Evolutionary conservation across 2,888 invertebrate genomes (phyloP), one percentile per base, ranked within the genome.

Genomic region (Drosophila paramelanica): DNA sequence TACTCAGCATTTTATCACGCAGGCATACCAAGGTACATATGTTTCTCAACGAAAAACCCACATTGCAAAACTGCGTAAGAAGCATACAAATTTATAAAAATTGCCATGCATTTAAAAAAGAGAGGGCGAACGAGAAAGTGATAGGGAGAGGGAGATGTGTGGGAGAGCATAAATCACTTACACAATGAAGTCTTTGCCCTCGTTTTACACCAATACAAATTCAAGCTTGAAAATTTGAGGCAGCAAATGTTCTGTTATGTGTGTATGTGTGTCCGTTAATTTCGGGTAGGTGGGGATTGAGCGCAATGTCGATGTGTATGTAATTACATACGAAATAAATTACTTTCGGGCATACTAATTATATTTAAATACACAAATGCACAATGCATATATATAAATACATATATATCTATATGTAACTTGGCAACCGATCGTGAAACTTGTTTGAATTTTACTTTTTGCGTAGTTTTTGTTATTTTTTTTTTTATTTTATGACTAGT

Each of bases 21-120:
- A 65, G 49, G 5, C 71, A 71, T 33, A 52, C 25, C 3, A 76
- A 76, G 76, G 75, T 76, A 36, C 36, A 36, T 36, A 41, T 11
- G 27, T 39, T 14, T 39, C 7, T 39, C 17, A 3, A 3, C 3
- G 17, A 31, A 17, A 17, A 33, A 17, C 7, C 33, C 14, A 47
- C 11, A 10, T 10, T 33, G 33, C 11, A 33, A 10, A 8, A 11
- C 27, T 8, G 27, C 8, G 33, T 1, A 27, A 27, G 7, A 27
- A 27, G 5, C 25, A 17, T 3, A 7, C 14, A 11, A 20, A 20
- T 20, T 20, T 20, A 3, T 11, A 17, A 14, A 14, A 14, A 33
- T 31, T 47, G 47, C 2, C 13, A 17, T 10, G 46, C 11, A 17
- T 14, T 27, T 11, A 25, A 25, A 8, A 27, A 23, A 47, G 31